phyloP scores from a whole-genome alignment of 2,797 vertebrate species.

The Staurois parvus region DNA sequence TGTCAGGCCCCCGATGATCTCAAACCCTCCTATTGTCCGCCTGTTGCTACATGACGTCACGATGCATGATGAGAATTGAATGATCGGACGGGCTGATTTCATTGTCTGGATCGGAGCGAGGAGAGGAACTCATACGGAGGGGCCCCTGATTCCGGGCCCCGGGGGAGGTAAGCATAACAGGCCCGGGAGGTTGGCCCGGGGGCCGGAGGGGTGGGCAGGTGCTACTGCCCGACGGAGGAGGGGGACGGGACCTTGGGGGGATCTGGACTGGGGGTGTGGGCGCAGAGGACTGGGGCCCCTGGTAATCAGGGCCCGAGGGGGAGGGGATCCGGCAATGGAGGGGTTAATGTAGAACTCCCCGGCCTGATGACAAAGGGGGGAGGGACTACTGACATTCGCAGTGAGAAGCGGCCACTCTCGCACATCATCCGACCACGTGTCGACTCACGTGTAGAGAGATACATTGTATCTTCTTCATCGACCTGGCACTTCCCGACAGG shows the following conservation, averaged over 20 bases:
- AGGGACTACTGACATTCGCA: constrained; percentile 17
- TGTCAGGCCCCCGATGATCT: constrained; percentile 91
- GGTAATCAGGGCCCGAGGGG: too few species aligned
- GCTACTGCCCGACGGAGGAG: constrained; percentile 42
- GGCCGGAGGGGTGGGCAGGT: constrained; percentile 18
- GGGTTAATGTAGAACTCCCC: constrained; percentile 36
- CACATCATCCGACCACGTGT: background rate
- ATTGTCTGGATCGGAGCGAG: constrained; percentile 85
- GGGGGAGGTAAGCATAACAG: constrained; percentile 45
- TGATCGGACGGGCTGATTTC: constrained; percentile 99
- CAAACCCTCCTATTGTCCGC: constrained; percentile 85
- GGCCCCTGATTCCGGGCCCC: constrained; percentile 40
- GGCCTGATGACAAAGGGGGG: constrained; percentile 11
- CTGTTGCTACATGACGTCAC: constrained; percentile 92
- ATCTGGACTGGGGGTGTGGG: too few species aligned
- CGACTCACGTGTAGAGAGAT: background rate
- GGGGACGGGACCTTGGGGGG: background rate
- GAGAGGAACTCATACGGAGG: constrained; percentile 33
- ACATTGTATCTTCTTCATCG: too few species aligned
- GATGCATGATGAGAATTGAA: constrained; percentile 99
- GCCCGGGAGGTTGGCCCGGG: background rate
- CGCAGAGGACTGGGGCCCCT: background rate
- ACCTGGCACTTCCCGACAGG: too few species aligned
- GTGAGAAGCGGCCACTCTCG: background rate
- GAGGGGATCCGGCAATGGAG: background rate